These are phyloP conservation scores for Ictalurus furcatus DNA, from an alignment of 2,113 vertebrate species.

Conservation along the genomic window DNA sequence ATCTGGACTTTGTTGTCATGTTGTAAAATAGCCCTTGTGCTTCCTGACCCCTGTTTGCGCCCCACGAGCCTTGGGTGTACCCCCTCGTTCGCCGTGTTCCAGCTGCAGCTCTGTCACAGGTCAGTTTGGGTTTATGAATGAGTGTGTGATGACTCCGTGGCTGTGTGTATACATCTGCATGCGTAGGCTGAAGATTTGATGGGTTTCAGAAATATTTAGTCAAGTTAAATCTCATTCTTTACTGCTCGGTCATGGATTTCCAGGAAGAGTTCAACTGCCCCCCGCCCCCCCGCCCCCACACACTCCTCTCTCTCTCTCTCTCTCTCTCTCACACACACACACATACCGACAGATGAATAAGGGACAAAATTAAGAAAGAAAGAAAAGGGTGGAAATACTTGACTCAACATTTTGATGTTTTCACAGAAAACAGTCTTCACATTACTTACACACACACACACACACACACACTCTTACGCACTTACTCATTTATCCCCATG, in stretches of 20 bases:
- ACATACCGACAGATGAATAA: not conserved
- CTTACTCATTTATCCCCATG: constrained; percentile 6
- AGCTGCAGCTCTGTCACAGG: not conserved
- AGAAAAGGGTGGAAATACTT: constrained; percentile 20
- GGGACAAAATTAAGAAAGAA: constrained; percentile 5
- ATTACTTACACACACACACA: constrained; percentile 46
- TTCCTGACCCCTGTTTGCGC: not conserved
- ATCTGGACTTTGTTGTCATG: not conserved
- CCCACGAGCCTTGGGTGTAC: not conserved
- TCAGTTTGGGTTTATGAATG: not conserved
- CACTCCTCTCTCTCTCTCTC: not conserved
- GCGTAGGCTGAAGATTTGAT: constrained; percentile 18
- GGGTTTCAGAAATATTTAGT: constrained; percentile 60
- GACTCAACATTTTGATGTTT: constrained; percentile 13
- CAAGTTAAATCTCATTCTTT: constrained; percentile 64
- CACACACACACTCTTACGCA: constrained; percentile 14
- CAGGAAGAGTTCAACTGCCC: constrained; percentile 60
- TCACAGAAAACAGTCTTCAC: constrained; percentile 35
- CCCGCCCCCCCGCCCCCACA: not conserved
- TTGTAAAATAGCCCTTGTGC: not conserved
- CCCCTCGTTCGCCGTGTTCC: not conserved
- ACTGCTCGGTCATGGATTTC: constrained; percentile 66
- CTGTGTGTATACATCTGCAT: constrained; percentile 4
- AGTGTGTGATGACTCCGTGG: constrained; percentile 19
- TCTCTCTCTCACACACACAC: constrained; percentile 38